phyloP scores from a whole-genome alignment of 2,797 vertebrate species.

The Falco novaeseelandiae region DNA sequence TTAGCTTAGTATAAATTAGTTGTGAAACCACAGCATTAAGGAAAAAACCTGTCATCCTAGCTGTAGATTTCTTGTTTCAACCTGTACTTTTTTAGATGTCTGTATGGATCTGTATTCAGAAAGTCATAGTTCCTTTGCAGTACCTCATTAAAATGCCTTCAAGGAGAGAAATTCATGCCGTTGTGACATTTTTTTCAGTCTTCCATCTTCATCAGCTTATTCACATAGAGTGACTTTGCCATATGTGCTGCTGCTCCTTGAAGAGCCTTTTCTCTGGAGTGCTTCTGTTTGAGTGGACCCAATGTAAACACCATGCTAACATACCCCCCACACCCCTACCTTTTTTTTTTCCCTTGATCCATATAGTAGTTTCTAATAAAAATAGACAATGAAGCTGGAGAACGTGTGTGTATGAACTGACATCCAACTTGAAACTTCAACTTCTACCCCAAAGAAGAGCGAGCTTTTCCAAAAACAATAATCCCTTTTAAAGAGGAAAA shows the following conservation, averaged over 20 bases:
- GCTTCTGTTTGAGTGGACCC: background rate
- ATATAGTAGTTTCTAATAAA: background rate
- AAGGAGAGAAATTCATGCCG: background rate
- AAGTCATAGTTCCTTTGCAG: background rate
- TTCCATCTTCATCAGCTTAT: background rate
- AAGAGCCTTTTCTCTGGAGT: background rate
- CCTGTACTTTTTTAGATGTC: background rate
- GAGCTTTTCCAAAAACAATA: background rate
- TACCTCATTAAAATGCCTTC: background rate
- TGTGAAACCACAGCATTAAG: background rate
- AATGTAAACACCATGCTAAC: background rate
- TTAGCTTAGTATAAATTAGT: background rate
- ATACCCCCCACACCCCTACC: too few species aligned
- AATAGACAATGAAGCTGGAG: background rate
- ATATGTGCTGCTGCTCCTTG: background rate
- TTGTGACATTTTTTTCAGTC: background rate
- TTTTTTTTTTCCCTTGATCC: rapidly evolving
- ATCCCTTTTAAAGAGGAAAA: background rate
- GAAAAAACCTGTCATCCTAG: background rate
- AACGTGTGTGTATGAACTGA: background rate
- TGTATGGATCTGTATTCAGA: background rate
- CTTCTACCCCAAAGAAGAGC: background rate
- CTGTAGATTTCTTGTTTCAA: background rate
- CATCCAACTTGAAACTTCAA: background rate
- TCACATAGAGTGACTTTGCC: background rate